These are phyloP conservation scores for Plectropomus leopardus DNA, from an alignment of 2,113 vertebrate species.

Conservation along the genomic window DNA sequence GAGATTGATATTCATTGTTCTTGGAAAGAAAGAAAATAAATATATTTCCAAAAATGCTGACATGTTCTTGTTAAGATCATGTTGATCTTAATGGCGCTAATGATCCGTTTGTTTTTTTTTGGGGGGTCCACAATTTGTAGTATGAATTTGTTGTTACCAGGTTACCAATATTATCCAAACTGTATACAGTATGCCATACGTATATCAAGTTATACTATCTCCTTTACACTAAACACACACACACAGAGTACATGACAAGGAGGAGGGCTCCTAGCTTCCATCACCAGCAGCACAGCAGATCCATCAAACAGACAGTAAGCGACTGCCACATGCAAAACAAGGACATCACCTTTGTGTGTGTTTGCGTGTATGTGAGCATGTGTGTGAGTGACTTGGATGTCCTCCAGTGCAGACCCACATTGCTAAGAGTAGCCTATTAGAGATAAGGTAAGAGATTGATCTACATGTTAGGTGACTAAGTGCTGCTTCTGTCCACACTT, in stretches of 20 bases:
- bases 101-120: no score
- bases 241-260: slow-evolving; percentile 15
- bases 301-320: slow-evolving; percentile 38
- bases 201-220: no score
- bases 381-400: slow-evolving; percentile 49
- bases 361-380: neutral
- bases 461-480: slow-evolving; percentile 17
- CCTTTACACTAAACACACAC: slow-evolving; percentile 13
- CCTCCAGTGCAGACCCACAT: slow-evolving; percentile 75
- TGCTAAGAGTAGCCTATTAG: slow-evolving; percentile 81
- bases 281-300: slow-evolving; percentile 44
- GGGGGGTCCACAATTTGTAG: no score
- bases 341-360: slow-evolving; percentile 34
- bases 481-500: slow-evolving; percentile 52
- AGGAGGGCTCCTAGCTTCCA: slow-evolving; percentile 13
- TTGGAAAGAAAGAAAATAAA: no score
- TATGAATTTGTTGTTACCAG: no score
- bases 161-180: no score
- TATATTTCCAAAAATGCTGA: no score
- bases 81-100: no score
- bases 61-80: no score
- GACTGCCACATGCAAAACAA: slow-evolving; percentile 43
- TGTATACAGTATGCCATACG: no score
- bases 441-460: slow-evolving; percentile 82
- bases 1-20: no score